Base-by-base conservation (phyloP, 2,797 vertebrate species). In the Cuniculus paca region DNA sequence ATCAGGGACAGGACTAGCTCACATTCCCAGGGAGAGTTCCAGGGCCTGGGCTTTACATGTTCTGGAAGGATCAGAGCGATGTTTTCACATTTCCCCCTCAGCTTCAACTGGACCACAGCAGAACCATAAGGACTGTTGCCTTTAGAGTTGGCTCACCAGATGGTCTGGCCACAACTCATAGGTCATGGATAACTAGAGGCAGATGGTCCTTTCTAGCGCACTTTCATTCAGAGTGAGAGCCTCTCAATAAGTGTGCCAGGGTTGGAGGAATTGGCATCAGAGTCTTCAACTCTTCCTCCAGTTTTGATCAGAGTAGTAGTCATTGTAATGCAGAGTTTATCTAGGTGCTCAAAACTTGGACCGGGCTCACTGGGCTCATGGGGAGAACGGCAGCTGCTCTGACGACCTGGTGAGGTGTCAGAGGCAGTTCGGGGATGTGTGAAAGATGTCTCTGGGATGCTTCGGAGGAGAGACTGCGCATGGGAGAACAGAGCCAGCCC, bases 341-440 rank as follows among this genome's bases (percentile, higher is more conserved):
- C 1, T 6, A 63, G 31, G 90, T 74, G 83, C 90, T 91, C 54
- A 63, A 84, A 91, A 72, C 31, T 52, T 63, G 68, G 63, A 48
- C 86, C 63, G 52, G 54, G 61, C 63, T 84, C 52, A 8, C 56
- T 31, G 26, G 22, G 54, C 50, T 91, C 48, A 0, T 45, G 3
- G 17, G 81, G n/a, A 93, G 74, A 70, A 39, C 39, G 36, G 48
- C 45, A 4, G 70, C 45, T 56, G 36, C 10, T 65, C 24, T 4
- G 13, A 26, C 2, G 6, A 17, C 72, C 42, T 5, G 8, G 16
- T 14, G 86, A 70, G 85, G 82, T 28, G 4, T 31, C 24, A 12
- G 79, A 79, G 22, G 36, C 34, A 60, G 88, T 31, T 36, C 4
- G 68, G 88, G 48, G 39, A 60, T 1, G 22, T 26, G 31, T 75